Evolutionary conservation across 2,888 invertebrate genomes (phyloP).

Genomic region (Calephelis perditalis): DNA sequence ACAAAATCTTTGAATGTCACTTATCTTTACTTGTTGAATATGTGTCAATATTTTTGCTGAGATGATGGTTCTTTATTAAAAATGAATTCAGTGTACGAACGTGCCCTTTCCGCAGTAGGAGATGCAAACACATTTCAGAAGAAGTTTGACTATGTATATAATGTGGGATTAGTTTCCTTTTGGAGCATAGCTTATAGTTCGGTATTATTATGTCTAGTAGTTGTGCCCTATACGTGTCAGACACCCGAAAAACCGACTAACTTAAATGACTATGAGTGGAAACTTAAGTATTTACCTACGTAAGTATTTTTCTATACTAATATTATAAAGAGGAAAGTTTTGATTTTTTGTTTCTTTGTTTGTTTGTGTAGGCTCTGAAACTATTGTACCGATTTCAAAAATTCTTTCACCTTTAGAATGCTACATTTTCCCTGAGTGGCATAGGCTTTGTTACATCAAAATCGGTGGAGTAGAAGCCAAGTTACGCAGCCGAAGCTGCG

Average conservation of each 20-base stretch:
- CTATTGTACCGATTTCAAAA: no score
- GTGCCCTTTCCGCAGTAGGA: constrained; percentile 49
- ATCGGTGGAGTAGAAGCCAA: no score
- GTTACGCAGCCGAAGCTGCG: no score
- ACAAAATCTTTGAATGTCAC: background rate
- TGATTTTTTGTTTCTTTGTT: no score
- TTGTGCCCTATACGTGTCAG: constrained; percentile 61
- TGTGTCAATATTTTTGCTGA: background rate
- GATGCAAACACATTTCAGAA: constrained; percentile 62
- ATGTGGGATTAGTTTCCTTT: constrained; percentile 48
- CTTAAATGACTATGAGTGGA: constrained; percentile 50
- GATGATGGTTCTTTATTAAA: background rate
- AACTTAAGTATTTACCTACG: constrained; percentile 45
- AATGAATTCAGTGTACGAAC: constrained; percentile 49
- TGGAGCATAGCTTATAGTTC: constrained; percentile 60
- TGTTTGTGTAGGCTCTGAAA: no score
- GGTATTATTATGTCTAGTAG: constrained; percentile 56
- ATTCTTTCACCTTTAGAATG: no score
- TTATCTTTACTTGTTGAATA: background rate
- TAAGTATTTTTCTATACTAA: constrained; percentile 33
- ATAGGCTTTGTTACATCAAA: no score
- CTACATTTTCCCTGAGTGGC: no score
- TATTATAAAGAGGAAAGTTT: background rate
- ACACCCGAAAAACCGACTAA: constrained; percentile 49
- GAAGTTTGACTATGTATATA: constrained; percentile 56